These are phyloP conservation scores for Brachyrhaphis roseni DNA, from an alignment of 2,797 vertebrate species.

Conservation along the genomic window DNA sequence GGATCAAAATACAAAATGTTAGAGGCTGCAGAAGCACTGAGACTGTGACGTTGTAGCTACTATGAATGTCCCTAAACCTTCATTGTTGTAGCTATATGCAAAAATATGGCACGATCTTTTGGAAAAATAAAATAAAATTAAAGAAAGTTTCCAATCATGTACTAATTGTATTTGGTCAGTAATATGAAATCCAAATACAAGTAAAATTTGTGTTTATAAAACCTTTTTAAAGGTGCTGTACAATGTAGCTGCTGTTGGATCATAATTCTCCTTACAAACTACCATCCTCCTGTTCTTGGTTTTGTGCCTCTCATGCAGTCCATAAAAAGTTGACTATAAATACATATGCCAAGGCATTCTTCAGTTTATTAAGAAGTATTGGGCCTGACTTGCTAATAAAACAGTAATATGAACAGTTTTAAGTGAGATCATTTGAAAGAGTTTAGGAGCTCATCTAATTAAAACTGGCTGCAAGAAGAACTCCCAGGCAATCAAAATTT, in stretches of 20 bases:
- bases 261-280: not conserved
- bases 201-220: not conserved
- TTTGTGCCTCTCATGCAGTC: not conserved
- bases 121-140: not conserved
- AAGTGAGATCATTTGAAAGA: constrained; percentile 1
- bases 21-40: not conserved
- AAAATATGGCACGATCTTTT: not conserved
- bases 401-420: not conserved
- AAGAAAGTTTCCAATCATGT: not conserved
- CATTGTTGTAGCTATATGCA: not conserved
- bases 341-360: not conserved
- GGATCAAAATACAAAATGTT: not conserved
- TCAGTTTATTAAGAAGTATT: not conserved
- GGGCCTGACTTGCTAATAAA: not conserved
- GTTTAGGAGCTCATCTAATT: constrained; percentile 16
- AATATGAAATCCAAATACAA: not conserved
- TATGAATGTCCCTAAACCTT: not conserved
- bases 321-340: not conserved
- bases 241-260: not conserved
- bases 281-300: not conserved
- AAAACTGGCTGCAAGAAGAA: constrained; percentile 6
- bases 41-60: not conserved
- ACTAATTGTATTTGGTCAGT: not conserved
- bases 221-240: not conserved
- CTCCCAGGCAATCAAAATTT: not conserved